Percentiles rank a stretch among this genome's conserved stretches.
These are phyloP conservation scores for Sebastes cheni DNA, from an alignment of 2,797 vertebrate species.

Conservation along the genomic window DNA sequence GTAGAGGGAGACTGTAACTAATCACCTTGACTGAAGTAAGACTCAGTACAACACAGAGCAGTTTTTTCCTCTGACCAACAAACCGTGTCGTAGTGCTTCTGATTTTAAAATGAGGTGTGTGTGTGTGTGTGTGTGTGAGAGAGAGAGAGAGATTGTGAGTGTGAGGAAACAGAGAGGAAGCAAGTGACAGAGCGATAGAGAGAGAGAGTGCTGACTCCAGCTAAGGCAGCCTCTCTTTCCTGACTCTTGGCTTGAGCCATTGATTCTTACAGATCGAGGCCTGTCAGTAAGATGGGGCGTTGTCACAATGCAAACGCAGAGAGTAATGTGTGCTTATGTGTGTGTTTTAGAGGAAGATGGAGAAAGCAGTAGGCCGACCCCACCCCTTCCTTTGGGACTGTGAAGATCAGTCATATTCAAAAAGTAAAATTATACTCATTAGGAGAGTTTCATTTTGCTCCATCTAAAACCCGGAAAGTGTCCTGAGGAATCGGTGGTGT, in stretches of 20 bases:
- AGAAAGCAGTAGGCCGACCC: background rate
- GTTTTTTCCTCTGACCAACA: slow-evolving; percentile 10
- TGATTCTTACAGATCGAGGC: slow-evolving; percentile 70
- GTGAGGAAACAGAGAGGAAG: slow-evolving; percentile 11
- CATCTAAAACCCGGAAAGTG: background rate
- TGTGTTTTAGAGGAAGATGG: background rate
- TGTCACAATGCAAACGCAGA: slow-evolving; percentile 36
- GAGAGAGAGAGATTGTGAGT: background rate
- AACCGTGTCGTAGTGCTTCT: background rate
- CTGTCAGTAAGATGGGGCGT: slow-evolving; percentile 20
- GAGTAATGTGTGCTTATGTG: background rate
- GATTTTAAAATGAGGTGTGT: slow-evolving; percentile 16
- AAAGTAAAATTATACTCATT: background rate
- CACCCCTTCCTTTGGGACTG: background rate
- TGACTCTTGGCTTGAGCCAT: slow-evolving; percentile 65
- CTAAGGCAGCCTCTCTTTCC: slow-evolving; percentile 48
- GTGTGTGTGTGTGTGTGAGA: slow-evolving; percentile 19
- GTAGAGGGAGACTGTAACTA: slow-evolving; percentile 74
- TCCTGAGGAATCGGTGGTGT: background rate
- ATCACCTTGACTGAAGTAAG: slow-evolving; percentile 19
- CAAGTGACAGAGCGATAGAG: slow-evolving; percentile 13
- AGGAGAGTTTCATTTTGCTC: background rate
- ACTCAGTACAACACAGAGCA: background rate
- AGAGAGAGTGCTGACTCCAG: slow-evolving; percentile 68
- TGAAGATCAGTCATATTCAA: background rate